Conservation (phyloP, 2,888 invertebrate species). For the Lathronympha strigana region DNA sequence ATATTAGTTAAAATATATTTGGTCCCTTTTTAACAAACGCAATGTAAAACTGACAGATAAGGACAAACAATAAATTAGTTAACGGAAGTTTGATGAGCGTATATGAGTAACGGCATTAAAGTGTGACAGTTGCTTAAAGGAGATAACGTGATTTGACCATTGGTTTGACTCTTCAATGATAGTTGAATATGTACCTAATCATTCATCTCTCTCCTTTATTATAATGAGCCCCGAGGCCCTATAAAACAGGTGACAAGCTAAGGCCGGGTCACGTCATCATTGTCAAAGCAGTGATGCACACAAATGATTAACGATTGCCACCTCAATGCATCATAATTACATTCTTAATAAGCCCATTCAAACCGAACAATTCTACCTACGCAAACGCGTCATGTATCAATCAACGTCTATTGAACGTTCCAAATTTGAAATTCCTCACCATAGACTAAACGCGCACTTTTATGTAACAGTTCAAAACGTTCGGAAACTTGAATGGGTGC, state of each 20-base stretch:
- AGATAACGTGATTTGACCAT: no score
- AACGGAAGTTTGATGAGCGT: no score
- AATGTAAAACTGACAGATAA: no score
- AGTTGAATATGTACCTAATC: no score
- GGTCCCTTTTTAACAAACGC: no score
- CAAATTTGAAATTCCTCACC: slow-evolving; percentile 35
- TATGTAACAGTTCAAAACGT: slow-evolving; percentile 25
- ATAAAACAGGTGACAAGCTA: slow-evolving; percentile 21
- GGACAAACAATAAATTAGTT: no score
- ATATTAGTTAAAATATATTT: no score
- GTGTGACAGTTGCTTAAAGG: no score
- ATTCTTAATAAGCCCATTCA: slow-evolving; percentile 39
- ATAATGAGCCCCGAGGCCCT: not conserved
- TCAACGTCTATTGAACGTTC: slow-evolving; percentile 34
- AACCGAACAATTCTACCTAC: slow-evolving; percentile 22
- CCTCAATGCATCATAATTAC: slow-evolving; percentile 33
- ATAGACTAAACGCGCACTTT: slow-evolving; percentile 9
- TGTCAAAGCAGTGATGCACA: slow-evolving; percentile 18
- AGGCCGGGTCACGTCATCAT: slow-evolving; percentile 28
- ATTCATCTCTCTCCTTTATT: no score
- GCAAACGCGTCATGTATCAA: slow-evolving; percentile 20
- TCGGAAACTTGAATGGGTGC: slow-evolving; percentile 34
- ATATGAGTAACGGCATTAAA: no score
- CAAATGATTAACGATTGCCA: slow-evolving; percentile 39
- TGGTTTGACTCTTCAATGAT: no score